A percentile compares a stretch with the other conserved stretches of the same genome.
These are phyloP conservation scores for Hormaphis cornu DNA, from an alignment of 1,140 invertebrate genomes.

Conservation along the genomic window DNA sequence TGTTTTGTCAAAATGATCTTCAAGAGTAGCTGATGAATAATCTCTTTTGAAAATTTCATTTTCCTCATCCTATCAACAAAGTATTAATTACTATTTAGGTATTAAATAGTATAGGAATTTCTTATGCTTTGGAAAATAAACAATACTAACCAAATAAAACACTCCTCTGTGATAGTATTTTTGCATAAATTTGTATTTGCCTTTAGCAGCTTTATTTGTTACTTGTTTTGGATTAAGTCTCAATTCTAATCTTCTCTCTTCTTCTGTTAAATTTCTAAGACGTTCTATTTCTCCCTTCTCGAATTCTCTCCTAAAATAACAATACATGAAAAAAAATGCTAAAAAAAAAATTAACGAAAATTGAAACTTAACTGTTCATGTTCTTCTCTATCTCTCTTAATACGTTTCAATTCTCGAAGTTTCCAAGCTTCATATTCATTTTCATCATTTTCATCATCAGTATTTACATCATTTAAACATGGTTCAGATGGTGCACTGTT, in stretches of 20 bases:
- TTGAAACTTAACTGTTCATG: constrained; percentile 65
- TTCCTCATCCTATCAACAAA: constrained; percentile 65
- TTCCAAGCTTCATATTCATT: constrained; percentile 98
- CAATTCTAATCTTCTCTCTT: constrained; percentile 81
- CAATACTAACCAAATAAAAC: constrained; percentile 68
- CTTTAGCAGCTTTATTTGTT: constrained; percentile 92
- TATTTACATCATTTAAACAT: constrained; percentile 78
- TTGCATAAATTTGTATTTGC: constrained; percentile 99
- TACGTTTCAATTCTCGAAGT: constrained; percentile 85
- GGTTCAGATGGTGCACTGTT: constrained; percentile 47
- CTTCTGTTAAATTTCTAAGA: constrained; percentile 89
- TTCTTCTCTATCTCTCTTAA: constrained; percentile 93
- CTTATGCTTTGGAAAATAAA: not conserved
- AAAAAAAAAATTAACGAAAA: not conserved
- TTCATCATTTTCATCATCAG: constrained; percentile 97
- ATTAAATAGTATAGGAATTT: not conserved
- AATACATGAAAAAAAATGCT: constrained; percentile 28
- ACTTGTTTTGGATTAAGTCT: constrained; percentile 86
- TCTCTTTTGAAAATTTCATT: constrained; percentile 89
- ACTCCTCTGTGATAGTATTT: constrained; percentile 99
- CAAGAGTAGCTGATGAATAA: constrained; percentile 91
- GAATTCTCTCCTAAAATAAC: constrained; percentile 55
- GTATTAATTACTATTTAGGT: not conserved
- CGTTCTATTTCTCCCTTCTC: constrained; percentile 86
- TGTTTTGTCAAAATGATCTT: constrained; percentile 99